Evolutionary conservation across 30 jellyfish, hydroid and myxozoan species (phyloP), one percentile per base, ranked within the genome.

Genomic region (Calvadosia cruxmelitensis): DNA sequence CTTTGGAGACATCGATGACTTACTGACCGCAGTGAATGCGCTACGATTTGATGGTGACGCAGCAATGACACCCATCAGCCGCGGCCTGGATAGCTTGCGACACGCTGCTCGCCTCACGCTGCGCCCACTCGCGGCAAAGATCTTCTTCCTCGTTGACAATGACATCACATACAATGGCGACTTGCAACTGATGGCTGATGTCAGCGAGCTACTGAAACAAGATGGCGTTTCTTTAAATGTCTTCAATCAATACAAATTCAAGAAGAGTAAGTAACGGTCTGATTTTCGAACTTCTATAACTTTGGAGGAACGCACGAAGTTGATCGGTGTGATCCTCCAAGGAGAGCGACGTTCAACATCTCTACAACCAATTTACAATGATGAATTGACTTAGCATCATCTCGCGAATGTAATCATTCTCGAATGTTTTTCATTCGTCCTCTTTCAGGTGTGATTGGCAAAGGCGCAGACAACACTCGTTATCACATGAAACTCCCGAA

Each of bases 401-500:
- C n/a, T n/a, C n/a, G n/a, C n/a, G n/a, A n/a, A n/a, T n/a, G n/a
- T n/a, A n/a, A n/a, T n/a, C n/a, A n/a, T n/a, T n/a, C n/a, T n/a
- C n/a, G 66, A 53, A 7, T 31, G 24, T 3, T 20, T 0, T 23
- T 27, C 7, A 7, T 1, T 24, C 42, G 42, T 81, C 27, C 53
- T 34, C 30, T 53, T 61, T 33, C 76, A 87, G 97, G 63, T 52
- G 87, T 87, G 1, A 80, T 87, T 71, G 97, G 93, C 62, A 83
- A 87, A 53, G 94, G 77, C 61, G 64, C 95, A 1, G 74, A 62
- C 74, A 78, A 84, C 74, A 51, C 34, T 23, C 88, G 97, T 2
- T 87, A 87, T 78, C 95, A 80, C 65, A 36, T 72, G 53, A 79
- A 92, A 49, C 63, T 80, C n/a, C 95, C 97, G 15, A 75, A 66